Conservation (phyloP, 1,140 invertebrate species). For the Meloidogyne chitwoodi region DNA sequence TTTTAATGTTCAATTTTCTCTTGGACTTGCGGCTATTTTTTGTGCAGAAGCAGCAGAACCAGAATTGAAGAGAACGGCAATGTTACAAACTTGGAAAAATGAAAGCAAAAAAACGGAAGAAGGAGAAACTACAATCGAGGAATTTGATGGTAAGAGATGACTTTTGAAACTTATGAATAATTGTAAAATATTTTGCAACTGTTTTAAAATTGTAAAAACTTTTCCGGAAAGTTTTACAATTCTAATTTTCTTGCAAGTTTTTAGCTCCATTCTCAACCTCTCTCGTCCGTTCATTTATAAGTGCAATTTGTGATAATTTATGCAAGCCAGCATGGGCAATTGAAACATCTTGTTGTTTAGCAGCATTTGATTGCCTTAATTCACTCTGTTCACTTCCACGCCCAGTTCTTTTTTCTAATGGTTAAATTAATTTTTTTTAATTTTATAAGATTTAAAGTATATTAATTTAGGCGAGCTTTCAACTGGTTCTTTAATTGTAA, state of each 20-base stretch:
- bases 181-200: too few relatives aligned
- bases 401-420: conserved; percentile 51
- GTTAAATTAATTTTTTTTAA: not conserved
- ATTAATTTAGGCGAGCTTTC: conserved; percentile 70
- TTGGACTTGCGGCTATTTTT: conserved; percentile 61
- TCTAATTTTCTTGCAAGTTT: not conserved
- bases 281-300: conserved; percentile 42
- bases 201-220: too few relatives aligned
- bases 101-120: not conserved
- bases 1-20: conserved; percentile 80
- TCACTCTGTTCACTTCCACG: conserved; percentile 28
- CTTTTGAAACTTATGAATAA: conserved; percentile 6
- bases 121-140: not conserved
- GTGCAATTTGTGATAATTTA: conserved; percentile 56
- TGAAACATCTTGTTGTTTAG: conserved; percentile 45
- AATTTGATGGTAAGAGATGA: conserved; percentile 5
- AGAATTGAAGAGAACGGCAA: conserved; percentile 39
- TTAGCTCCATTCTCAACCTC: conserved; percentile 34
- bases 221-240: not conserved
- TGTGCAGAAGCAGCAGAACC: conserved; percentile 42
- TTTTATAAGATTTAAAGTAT: conserved; percentile 19
- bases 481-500: conserved; percentile 85
- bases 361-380: conserved; percentile 56
- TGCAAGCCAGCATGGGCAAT: conserved; percentile 46
- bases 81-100: not conserved